phyloP scores from a whole-genome alignment of 2,888 invertebrate species.

The Epirrhoe alternata region DNA sequence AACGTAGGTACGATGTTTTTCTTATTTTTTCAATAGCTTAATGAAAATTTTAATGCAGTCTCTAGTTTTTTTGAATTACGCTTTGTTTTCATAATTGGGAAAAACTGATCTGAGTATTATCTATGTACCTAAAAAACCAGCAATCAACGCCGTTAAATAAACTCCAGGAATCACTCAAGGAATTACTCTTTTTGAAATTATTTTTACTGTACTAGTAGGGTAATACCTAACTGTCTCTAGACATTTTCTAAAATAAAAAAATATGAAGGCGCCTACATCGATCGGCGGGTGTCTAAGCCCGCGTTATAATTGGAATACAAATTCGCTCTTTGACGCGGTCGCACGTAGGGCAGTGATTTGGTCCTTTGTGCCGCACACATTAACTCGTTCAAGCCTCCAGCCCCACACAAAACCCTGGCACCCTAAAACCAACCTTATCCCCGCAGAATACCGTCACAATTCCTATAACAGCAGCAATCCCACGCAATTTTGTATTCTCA shows the following conservation, averaged over 20 bases:
- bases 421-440: conserved; percentile 58
- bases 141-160: too few relatives aligned
- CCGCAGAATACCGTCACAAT: conserved; percentile 42
- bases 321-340: conserved; percentile 80
- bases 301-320: conserved; percentile 84
- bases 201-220: too few relatives aligned
- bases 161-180: too few relatives aligned
- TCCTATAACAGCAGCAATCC: conserved; percentile 14
- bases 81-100: too few relatives aligned
- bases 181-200: too few relatives aligned
- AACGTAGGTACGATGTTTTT: conserved; percentile 2
- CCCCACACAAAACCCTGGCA: conserved; percentile 56
- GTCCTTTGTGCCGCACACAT: conserved; percentile 84
- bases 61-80: too few relatives aligned
- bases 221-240: too few relatives aligned
- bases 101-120: too few relatives aligned
- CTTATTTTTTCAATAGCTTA: conserved; percentile 1
- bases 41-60: too few relatives aligned
- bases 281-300: conserved; percentile 55
- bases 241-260: conserved; percentile 24
- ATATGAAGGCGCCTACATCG: conserved; percentile 49
- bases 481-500: conserved; percentile 42
- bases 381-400: conserved; percentile 80
- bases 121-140: too few relatives aligned
- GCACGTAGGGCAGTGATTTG: conserved; percentile 81